A percentile compares a stretch with the other conserved stretches of the same genome.
Conservation (phyloP, 2,113 vertebrate species). For the Rhea pennata region DNA sequence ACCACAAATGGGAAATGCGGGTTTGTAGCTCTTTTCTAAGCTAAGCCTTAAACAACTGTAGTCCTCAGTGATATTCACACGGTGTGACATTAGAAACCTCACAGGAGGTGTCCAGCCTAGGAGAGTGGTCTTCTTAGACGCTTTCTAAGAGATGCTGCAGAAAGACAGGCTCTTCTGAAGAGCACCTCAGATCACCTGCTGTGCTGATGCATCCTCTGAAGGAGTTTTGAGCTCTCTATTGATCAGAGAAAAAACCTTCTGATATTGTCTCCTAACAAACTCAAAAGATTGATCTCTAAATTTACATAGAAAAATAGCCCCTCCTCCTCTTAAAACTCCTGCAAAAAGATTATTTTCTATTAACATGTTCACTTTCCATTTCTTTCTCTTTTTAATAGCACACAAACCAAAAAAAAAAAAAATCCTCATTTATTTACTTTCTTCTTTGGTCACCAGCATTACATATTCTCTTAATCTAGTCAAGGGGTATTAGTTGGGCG, state of each 20-base stretch:
- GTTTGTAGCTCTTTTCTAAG: background rate
- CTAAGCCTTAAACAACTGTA: background rate
- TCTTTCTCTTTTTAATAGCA: background rate
- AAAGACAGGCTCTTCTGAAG: background rate
- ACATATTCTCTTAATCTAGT: background rate
- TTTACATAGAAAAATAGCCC: background rate
- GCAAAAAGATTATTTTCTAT: background rate
- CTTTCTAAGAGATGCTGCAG: background rate
- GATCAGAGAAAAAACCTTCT: background rate
- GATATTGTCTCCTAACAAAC: background rate
- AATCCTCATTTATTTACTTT: background rate
- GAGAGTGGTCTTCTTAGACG: background rate
- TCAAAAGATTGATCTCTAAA: background rate
- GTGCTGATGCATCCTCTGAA: background rate
- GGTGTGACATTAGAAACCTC: background rate
- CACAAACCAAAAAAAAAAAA: background rate
- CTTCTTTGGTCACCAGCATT: background rate
- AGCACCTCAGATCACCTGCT: background rate
- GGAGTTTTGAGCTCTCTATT: background rate
- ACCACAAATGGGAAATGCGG: rapidly evolving
- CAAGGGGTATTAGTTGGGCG: background rate
- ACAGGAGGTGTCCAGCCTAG: background rate
- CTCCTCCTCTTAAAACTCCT: background rate
- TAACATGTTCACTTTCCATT: background rate
- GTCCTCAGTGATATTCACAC: background rate